phyloP scores from a whole-genome alignment of 2,888 invertebrate species.

The Meliscaeva auricollis region DNA sequence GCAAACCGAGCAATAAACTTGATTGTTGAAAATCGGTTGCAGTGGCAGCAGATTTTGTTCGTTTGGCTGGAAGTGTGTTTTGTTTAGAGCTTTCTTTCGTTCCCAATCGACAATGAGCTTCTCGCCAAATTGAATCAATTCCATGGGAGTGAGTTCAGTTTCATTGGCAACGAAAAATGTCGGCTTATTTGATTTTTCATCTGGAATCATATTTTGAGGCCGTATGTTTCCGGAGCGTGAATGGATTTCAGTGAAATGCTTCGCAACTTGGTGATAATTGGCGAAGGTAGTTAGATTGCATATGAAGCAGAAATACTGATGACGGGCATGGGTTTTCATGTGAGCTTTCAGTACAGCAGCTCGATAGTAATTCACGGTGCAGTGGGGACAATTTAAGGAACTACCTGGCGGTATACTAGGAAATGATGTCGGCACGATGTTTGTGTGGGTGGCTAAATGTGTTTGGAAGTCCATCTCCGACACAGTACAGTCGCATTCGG shows the following conservation, averaged over 20 bases:
- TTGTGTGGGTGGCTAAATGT: constrained; percentile 79
- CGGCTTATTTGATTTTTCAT: constrained; percentile 29
- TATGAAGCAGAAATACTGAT: constrained; percentile 86
- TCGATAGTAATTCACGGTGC: constrained; percentile 71
- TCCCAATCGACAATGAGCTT: constrained; percentile 79
- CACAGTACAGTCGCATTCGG: constrained; percentile 77
- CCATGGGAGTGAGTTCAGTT: constrained; percentile 73
- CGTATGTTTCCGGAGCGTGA: constrained; percentile 81
- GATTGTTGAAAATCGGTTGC: constrained; percentile 87
- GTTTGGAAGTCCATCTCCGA: constrained; percentile 77
- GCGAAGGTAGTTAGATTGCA: constrained; percentile 84
- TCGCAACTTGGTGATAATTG: constrained; percentile 79
- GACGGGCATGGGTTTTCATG: constrained; percentile 86
- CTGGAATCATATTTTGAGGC: constrained; percentile 82
- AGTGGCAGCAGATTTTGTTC: constrained; percentile 88
- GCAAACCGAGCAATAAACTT: constrained; percentile 88
- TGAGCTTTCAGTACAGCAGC: constrained; percentile 85
- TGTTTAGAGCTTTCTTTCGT: constrained; percentile 77
- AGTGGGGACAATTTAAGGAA: constrained; percentile 78
- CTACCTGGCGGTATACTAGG: constrained; percentile 68
- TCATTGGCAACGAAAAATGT: constrained; percentile 85
- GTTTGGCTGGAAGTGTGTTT: constrained; percentile 85
- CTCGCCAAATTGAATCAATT: constrained; percentile 79
- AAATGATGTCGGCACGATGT: constrained; percentile 40
- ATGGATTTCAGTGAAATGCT: constrained; percentile 86